A percentile compares a stretch with the other conserved stretches of the same genome.
Evolutionary conservation across 2,113 vertebrate species (phyloP).

Genomic region (Psophia crepitans): DNA sequence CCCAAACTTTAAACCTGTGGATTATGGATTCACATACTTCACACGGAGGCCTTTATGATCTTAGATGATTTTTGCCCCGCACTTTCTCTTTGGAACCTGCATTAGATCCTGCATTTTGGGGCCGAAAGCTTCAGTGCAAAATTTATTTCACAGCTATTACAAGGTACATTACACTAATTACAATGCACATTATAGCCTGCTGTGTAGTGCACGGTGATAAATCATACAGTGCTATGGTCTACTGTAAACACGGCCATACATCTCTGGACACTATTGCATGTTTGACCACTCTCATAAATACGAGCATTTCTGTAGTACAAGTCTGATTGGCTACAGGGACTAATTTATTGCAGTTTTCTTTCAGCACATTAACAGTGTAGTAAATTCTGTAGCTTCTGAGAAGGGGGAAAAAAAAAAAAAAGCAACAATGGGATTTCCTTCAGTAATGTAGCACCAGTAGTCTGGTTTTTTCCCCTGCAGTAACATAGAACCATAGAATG

Average conservation of each 20-base stretch:
- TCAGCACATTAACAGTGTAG: not conserved
- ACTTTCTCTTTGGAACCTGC: not conserved
- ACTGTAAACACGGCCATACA: slow-evolving; percentile 11
- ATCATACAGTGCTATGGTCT: not conserved
- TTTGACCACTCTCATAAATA: slow-evolving; percentile 37
- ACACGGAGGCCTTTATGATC: not conserved
- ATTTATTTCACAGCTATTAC: slow-evolving; percentile 40
- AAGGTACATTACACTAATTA: slow-evolving; percentile 33
- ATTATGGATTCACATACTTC: not conserved
- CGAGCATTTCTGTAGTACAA: not conserved
- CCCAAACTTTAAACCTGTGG: not conserved
- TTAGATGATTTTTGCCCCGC: rapidly evolving
- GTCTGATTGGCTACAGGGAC: not conserved
- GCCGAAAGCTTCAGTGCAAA: not conserved
- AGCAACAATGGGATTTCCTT: not conserved
- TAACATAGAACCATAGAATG: too few relatives aligned
- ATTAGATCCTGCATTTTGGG: not conserved
- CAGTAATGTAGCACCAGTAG: not conserved
- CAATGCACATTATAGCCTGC: not conserved
- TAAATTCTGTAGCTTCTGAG: not conserved
- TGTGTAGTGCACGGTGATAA: not conserved
- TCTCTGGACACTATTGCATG: not conserved
- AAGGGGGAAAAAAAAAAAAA: not conserved
- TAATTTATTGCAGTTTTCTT: slow-evolving; percentile 31
- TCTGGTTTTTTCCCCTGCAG: not conserved